Percentiles rank a stretch among this genome's conserved stretches.
These are phyloP conservation scores for Knipowitschia caucasica DNA, from an alignment of 2,797 vertebrate genomes.

Conservation along the genomic window DNA sequence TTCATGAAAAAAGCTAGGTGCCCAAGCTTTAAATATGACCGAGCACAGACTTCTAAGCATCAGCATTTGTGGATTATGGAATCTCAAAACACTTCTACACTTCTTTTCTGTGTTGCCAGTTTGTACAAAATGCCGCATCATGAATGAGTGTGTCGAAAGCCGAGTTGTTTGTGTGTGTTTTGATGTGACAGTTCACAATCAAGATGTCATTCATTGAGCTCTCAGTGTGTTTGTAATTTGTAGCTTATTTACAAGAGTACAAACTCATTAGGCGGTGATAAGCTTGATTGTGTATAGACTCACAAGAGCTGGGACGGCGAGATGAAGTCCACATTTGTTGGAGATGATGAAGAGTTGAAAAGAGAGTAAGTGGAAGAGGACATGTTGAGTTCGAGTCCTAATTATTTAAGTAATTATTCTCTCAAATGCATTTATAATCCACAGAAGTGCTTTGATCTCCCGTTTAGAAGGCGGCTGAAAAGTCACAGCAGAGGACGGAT, in stretches of 20 bases:
- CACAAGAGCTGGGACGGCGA: constrained; percentile 1
- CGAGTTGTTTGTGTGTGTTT: neutral
- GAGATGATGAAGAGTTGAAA: constrained; percentile 12
- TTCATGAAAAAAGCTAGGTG: no score
- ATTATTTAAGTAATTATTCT: constrained; percentile 6
- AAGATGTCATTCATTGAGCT: constrained; percentile 27
- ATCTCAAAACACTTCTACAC: no score
- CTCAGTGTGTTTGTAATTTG: constrained; percentile 36
- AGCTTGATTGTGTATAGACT: constrained; percentile 11
- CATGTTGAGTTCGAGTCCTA: constrained; percentile 6
- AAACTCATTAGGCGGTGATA: constrained; percentile 29
- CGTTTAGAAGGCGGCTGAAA: constrained; percentile 13
- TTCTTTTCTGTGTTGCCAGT: no score
- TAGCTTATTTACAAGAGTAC: constrained; percentile 19
- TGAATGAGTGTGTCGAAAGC: neutral
- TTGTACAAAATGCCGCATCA: neutral
- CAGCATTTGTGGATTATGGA: no score
- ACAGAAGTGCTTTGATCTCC: constrained; percentile 21
- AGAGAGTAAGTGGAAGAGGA: neutral
- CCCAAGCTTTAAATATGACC: no score
- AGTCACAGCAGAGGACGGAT: constrained; percentile 27
- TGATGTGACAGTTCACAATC: neutral
- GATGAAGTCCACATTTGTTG: constrained; percentile 29
- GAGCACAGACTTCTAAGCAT: no score
- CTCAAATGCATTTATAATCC: constrained; percentile 24